These are phyloP conservation scores for Dolichoris vasculosae DNA, from an alignment of 1,140 invertebrate species.

Conservation along the genomic window DNA sequence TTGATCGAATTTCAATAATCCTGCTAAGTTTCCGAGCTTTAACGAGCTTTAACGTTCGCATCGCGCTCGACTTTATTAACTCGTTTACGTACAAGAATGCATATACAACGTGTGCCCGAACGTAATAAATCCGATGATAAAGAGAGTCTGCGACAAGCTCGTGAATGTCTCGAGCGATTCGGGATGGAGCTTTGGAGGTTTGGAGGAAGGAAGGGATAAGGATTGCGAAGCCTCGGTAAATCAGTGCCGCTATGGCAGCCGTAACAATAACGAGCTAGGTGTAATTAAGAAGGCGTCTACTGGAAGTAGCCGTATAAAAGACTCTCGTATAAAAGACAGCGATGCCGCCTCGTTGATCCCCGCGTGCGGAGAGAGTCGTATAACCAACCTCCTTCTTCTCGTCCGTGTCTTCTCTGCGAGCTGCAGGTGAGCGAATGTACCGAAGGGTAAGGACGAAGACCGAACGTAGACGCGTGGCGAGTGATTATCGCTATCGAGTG, in stretches of 20 bases:
- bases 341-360: too few species aligned
- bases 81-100: constrained; percentile 9
- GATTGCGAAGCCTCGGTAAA: constrained; percentile 27
- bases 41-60: neutral
- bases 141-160: neutral
- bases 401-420: neutral
- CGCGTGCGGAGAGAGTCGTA: neutral
- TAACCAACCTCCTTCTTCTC: neutral
- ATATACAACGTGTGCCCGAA: neutral
- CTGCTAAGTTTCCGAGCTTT: too few species aligned
- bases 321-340: neutral
- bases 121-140: constrained; percentile 15
- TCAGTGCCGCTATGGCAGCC: constrained; percentile 20
- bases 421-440: too few species aligned
- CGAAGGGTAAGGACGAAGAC: too few species aligned
- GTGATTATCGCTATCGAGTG: neutral
- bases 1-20: constrained; percentile 24
- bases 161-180: constrained; percentile 36
- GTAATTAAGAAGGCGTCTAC: constrained; percentile 37
- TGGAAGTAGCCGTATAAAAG: constrained; percentile 4
- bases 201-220: too few species aligned
- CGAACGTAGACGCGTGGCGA: neutral
- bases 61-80: neutral
- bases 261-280: constrained; percentile 34
- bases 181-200: constrained; percentile 32